Conservation (phyloP, 92 coral and sea anemone genomes). For the Bergia puertoricense region DNA sequence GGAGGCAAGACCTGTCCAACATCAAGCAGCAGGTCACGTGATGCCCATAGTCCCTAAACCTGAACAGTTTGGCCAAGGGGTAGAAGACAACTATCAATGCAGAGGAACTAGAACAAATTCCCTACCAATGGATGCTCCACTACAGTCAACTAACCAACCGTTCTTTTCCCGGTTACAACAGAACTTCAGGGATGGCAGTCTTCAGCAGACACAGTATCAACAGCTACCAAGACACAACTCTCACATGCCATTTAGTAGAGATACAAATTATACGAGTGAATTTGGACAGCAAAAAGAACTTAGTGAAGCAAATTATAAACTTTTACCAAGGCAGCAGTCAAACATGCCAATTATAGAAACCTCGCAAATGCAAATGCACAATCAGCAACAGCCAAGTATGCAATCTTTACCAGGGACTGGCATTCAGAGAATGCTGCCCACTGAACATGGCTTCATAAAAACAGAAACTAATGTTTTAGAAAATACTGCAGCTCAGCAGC, state of each 20-base stretch:
- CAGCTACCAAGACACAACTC: background rate
- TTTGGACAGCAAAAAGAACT: background rate
- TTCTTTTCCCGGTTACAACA: background rate
- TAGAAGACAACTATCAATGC: background rate
- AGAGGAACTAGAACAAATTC: background rate
- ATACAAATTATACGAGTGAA: background rate
- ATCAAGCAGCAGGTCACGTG: background rate
- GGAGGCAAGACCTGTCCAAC: background rate
- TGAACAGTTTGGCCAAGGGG: background rate
- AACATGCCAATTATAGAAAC: background rate
- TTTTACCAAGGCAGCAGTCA: background rate
- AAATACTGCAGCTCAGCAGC: background rate
- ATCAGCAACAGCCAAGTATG: background rate
- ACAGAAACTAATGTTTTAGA: background rate
- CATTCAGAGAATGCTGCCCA: background rate
- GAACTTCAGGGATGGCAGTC: background rate
- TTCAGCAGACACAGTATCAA: background rate
- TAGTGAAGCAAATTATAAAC: background rate
- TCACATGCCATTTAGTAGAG: background rate
- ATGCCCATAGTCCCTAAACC: background rate
- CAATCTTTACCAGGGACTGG: background rate
- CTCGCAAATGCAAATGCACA: background rate
- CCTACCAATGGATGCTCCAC: background rate
- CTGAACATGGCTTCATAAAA: background rate
- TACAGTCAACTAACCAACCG: background rate